A percentile compares a stretch with the other conserved stretches of the same genome.
These are phyloP conservation scores for Dermochelys coriacea DNA, from an alignment of 2,797 vertebrate species.

Conservation along the genomic window DNA sequence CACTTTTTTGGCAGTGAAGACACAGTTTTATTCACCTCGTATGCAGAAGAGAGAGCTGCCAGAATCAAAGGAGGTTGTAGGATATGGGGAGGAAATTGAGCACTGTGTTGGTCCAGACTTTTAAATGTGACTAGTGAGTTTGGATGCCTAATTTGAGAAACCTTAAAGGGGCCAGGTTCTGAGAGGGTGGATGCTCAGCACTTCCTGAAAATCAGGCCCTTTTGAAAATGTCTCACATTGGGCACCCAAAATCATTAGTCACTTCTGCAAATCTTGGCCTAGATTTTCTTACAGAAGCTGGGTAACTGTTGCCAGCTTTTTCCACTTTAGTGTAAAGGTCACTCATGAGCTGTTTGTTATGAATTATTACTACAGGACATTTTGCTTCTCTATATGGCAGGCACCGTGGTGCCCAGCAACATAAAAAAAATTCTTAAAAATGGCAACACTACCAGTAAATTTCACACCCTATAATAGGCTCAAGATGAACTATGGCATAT, in stretches of 20 bases:
- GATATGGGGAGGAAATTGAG: background rate
- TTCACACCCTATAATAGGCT: background rate
- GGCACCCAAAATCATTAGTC: background rate
- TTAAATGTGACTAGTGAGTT: background rate
- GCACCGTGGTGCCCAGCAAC: constrained; percentile 36
- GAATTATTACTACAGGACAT: constrained; percentile 42
- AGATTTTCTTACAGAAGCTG: background rate
- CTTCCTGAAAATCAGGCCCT: background rate
- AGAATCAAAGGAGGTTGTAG: background rate
- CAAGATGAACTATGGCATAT: background rate
- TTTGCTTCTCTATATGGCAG: constrained; percentile 45
- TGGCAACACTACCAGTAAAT: background rate
- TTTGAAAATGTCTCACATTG: background rate
- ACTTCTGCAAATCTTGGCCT: background rate
- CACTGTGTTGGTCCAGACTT: background rate
- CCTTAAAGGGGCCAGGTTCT: background rate
- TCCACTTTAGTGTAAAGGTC: constrained; percentile 48
- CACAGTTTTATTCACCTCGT: background rate
- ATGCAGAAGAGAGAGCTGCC: background rate
- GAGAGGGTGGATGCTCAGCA: background rate
- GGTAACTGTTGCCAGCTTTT: background rate
- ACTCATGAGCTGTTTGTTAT: constrained; percentile 55
- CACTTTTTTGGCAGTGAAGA: background rate
- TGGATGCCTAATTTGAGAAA: background rate
- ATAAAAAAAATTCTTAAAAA: constrained; percentile 26